Conservation (phyloP, 1,140 invertebrate species). For the Onthophagus taurus region DNA sequence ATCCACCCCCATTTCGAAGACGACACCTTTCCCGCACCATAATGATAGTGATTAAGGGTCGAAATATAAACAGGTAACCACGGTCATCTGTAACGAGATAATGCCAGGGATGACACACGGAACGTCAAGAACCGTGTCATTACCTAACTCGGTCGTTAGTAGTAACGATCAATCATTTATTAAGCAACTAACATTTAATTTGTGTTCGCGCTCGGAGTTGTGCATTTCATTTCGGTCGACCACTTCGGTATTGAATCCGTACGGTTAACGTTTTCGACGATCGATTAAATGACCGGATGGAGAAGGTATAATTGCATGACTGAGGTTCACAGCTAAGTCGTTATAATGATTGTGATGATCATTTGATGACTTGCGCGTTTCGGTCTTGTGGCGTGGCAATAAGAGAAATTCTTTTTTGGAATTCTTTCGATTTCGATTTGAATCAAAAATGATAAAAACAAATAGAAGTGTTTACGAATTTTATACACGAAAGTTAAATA, state of each 20-base stretch:
- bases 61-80: slow-evolving; percentile 23
- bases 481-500: no score
- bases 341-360: slow-evolving; percentile 27
- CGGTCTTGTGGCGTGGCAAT: slow-evolving; percentile 15
- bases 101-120: slow-evolving; percentile 24
- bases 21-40: slow-evolving; percentile 8
- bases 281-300: slow-evolving; percentile 9
- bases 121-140: slow-evolving; percentile 26
- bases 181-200: slow-evolving; percentile 25
- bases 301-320: slow-evolving; percentile 24
- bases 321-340: slow-evolving; percentile 20
- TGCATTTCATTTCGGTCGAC: slow-evolving; percentile 17
- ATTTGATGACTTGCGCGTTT: slow-evolving; percentile 25
- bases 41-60: slow-evolving; percentile 23
- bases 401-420: slow-evolving; percentile 18
- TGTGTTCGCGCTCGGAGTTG: slow-evolving; percentile 22
- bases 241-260: slow-evolving; percentile 13
- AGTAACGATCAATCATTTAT: slow-evolving; percentile 28
- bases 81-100: slow-evolving; percentile 20
- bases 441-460: no score
- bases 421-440: no score
- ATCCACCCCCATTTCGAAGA: no score
- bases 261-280: not conserved
- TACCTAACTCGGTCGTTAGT: slow-evolving; percentile 23
- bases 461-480: no score